Evolutionary conservation across 2,113 vertebrate genomes (phyloP), one percentile per base, ranked within the genome.

Genomic region (Ahaetulla prasina): DNA sequence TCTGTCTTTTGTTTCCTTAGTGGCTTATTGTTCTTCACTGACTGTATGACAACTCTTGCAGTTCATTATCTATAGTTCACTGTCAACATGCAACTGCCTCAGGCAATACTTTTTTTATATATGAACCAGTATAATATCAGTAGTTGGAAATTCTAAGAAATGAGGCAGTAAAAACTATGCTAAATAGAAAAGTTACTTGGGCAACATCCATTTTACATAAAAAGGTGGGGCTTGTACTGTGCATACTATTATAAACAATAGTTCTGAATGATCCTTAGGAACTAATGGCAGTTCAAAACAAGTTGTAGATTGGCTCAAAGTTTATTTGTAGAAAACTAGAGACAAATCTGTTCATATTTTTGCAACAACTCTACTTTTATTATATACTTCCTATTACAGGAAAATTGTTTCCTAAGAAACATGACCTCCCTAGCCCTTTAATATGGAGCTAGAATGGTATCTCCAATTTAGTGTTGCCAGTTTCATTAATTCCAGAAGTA

Each of bases 371-470:
- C 23, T 49, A 16, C 80, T 90, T 80, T 2, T 27, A 16, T 16
- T 90, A 4, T 63, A 49, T 22, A 87, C 3, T 18, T 87, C 27
- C 87, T 63, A 0, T 8, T 4, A 8, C 0, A 89, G n/a, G 12
- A 89, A 92, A 30, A 90, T 55, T 85, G 74, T n/a, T 49, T 8
- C 27, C 55, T 30, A 9, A 39, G 85, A 10, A 84, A 68, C 87
- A 57, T 80, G 63, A 52, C 23, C 89, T 91, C 85, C 12, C 63
- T 57, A 93, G 92, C 90, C 91, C 87, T 85, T 57, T 90, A 47
- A 12, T 1, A 93, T 27, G 43, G 35, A 43, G 16, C 43, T 39
- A 52, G 53, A 88, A 91, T 43, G 23, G n/a, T 49, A 54, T 90
- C 54, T 91, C 14, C 25, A 68, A 50, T 50, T 92, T 85, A 90